These are phyloP conservation scores for Rousettus madagascariensis DNA, from an alignment of 2,797 vertebrate species.

Conservation along the genomic window DNA sequence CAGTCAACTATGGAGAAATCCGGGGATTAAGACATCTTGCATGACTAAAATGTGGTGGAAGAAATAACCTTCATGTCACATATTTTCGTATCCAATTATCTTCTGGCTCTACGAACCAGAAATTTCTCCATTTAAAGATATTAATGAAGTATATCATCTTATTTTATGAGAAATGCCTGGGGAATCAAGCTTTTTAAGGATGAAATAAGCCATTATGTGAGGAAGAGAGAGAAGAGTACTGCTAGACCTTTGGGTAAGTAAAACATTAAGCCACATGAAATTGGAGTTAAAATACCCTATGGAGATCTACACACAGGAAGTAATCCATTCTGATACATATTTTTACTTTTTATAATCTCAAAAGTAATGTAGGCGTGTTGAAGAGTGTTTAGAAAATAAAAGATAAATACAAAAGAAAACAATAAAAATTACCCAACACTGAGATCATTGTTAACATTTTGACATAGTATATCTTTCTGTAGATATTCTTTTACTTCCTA, in stretches of 20 bases:
- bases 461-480: neutral
- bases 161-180: neutral
- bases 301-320: neutral
- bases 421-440: neutral
- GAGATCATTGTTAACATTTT: neutral
- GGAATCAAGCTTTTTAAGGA: neutral
- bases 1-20: neutral
- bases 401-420: constrained; percentile 11
- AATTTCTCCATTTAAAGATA: neutral
- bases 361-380: neutral
- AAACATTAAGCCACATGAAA: neutral
- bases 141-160: neutral
- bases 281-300: neutral
- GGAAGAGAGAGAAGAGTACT: neutral
- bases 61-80: constrained; percentile 22
- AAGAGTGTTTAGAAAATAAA: neutral
- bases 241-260: neutral
- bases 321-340: neutral
- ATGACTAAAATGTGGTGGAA: constrained; percentile 13
- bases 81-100: constrained; percentile 31
- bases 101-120: neutral
- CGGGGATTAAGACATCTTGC: neutral
- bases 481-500: neutral
- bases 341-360: neutral
- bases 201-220: neutral